Percentiles rank a stretch among this genome's conserved stretches.
Evolutionary conservation across 1,140 invertebrate species (phyloP).

Genomic region (Bradynema listronoti): DNA sequence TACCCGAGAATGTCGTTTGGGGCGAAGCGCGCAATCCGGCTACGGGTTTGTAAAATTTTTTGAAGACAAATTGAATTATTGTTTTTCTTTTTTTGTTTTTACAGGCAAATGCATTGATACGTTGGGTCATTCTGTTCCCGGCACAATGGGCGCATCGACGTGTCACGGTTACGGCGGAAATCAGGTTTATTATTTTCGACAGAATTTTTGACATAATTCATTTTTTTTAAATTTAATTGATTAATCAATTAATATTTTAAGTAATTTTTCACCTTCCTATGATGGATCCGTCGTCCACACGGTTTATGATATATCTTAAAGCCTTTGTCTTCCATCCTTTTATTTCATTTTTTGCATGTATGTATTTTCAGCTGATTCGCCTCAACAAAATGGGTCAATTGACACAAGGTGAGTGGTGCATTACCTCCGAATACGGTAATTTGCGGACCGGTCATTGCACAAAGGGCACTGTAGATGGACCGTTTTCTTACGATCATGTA

Average conservation of each 20-base stretch:
- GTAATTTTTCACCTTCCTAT: no score
- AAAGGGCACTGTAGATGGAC: constrained; percentile 81
- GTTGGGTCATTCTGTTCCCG: constrained; percentile 75
- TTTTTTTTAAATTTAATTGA: no score
- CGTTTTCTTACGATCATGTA: constrained; percentile 77
- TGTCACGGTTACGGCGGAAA: constrained; percentile 93
- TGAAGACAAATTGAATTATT: neutral
- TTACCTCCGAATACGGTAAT: constrained; percentile 71
- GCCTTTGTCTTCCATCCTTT: no score
- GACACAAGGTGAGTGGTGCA: constrained; percentile 85
- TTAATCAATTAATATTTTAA: no score
- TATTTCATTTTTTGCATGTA: no score
- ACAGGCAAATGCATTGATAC: constrained; percentile 76
- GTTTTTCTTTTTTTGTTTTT: constrained; percentile 5
- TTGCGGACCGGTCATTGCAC: constrained; percentile 80
- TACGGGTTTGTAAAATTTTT: constrained; percentile 22
- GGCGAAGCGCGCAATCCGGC: constrained; percentile 68
- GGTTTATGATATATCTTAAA: no score
- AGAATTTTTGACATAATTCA: constrained; percentile 19
- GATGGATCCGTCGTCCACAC: no score
- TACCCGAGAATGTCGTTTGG: constrained; percentile 90
- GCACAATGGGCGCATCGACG: constrained; percentile 71
- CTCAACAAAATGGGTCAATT: constrained; percentile 87
- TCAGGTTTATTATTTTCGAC: constrained; percentile 64
- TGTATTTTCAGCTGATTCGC: constrained; percentile 79